Conservation (phyloP, 2,113 vertebrate genomes). For the Myiagra hebetior region DNA sequence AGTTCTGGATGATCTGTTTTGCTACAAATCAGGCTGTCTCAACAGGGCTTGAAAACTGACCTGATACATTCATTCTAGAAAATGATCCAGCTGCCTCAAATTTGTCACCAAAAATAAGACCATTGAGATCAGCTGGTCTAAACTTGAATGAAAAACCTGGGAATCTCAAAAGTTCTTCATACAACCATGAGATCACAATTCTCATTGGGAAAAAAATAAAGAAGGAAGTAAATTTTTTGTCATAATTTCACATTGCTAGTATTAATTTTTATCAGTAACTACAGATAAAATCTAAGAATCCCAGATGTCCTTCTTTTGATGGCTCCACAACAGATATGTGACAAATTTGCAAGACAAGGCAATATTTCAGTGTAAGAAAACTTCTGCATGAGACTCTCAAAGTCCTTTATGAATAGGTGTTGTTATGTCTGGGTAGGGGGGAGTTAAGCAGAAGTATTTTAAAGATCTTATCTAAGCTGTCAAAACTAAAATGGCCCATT, state of each 20-base stretch:
- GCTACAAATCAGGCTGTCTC: not conserved
- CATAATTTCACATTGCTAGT: not conserved
- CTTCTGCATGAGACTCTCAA: not conserved
- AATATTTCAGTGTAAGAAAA: not conserved
- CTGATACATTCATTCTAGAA: not conserved
- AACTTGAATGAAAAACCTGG: not conserved
- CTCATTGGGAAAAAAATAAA: not conserved
- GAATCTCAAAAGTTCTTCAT: not conserved
- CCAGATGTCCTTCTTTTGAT: not conserved
- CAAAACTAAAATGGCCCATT: not conserved
- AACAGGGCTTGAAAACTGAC: not conserved
- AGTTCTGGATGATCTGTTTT: not conserved
- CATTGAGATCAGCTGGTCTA: not conserved
- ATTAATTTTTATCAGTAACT: not conserved
- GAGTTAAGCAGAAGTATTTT: not conserved
- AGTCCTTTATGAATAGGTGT: not conserved
- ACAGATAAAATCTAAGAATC: not conserved
- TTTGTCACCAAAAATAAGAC: not conserved
- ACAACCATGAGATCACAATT: not conserved
- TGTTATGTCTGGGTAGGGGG: not conserved
- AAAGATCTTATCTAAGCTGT: not conserved
- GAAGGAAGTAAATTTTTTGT: not conserved
- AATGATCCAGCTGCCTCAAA: not conserved
- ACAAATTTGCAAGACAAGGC: not conserved
- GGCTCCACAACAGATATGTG: not conserved